Conservation (phyloP, 2,113 vertebrate species). For the Albula glossodonta region DNA sequence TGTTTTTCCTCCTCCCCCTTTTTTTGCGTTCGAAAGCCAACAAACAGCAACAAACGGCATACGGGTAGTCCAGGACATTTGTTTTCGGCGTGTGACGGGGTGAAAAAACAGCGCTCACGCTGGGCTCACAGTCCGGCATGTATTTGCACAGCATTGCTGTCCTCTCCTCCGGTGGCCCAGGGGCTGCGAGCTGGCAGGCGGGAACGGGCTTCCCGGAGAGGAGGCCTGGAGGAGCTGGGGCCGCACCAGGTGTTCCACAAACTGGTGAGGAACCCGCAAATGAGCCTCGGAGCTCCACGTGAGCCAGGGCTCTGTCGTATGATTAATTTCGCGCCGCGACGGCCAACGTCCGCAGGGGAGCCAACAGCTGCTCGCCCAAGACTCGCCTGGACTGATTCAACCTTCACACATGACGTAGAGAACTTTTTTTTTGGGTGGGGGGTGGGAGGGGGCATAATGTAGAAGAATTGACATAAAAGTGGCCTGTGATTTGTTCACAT, state of each 20-base stretch:
- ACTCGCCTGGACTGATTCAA: background rate
- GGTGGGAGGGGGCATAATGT: no score
- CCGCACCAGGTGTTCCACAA: background rate
- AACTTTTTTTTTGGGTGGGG: no score
- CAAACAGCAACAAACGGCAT: background rate
- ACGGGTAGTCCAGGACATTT: background rate
- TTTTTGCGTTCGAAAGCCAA: background rate
- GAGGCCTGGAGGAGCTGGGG: background rate
- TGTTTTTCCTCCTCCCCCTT: background rate
- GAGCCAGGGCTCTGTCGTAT: background rate
- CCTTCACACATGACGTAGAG: background rate
- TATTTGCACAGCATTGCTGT: background rate
- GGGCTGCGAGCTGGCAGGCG: background rate
- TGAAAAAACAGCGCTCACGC: background rate
- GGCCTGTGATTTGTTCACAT: no score
- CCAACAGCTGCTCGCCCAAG: background rate
- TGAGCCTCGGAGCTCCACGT: background rate
- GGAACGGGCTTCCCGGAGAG: background rate
- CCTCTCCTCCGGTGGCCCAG: background rate
- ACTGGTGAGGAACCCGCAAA: conserved; percentile 2
- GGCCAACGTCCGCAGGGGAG: background rate
- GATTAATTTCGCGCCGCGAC: conserved; percentile 6
- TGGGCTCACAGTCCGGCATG: background rate
- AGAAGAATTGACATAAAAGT: no score
- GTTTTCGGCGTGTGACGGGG: background rate